Evolutionary conservation across 1,140 invertebrate genomes (phyloP), one percentile per base, ranked within the genome.

Genomic region (Lepidurus packardi): DNA sequence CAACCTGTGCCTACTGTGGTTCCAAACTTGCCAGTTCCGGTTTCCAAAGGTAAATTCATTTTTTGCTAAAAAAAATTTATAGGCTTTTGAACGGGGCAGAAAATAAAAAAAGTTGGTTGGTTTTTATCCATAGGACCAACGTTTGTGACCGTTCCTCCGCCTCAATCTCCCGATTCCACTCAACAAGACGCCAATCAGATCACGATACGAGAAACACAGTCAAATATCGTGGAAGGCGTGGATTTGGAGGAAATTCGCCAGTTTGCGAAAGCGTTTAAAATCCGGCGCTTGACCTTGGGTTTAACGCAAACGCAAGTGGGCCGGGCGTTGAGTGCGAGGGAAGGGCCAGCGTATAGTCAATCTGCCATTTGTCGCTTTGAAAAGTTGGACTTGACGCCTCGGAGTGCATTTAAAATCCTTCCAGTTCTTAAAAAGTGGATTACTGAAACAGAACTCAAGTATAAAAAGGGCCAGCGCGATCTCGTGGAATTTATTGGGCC

Each of bases 291-390:
- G 74, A 96, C 95, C 13, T 86, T 98, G 79, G 97, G 97, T 43
- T 87, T 98, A 74, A 98, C 97, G 16, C 96, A 98, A 86, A 98
- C 96, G 1, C 96, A 98, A 88, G 94, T 96, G 43, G 94, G 94
- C 7, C 94, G 98, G 86, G 95, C 96, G 7, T 87, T 99, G 1
- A 97, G 94, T 81, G 92, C 96, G 73, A 97, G 95, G 7, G 96
- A 98, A 86, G 97, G 97, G 75, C 96, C 96, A 34, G 96, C 96
- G 41, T 98, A 98, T 87, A 97, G 95, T 87, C 97, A 99, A 89
- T 97, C 95, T 87, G 96, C 96, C 79, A 98, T 98, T 85, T 99
- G 96, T 93, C 96, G 96, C 92, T 98, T 98, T 91, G 97, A 98
- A 89, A 99, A 98, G 89, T 89, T 99, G 86, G 97, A 99, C 89